Evolutionary conservation across 2,888 invertebrate genomes (phyloP).

Genomic region (Spicauda simplicius): DNA sequence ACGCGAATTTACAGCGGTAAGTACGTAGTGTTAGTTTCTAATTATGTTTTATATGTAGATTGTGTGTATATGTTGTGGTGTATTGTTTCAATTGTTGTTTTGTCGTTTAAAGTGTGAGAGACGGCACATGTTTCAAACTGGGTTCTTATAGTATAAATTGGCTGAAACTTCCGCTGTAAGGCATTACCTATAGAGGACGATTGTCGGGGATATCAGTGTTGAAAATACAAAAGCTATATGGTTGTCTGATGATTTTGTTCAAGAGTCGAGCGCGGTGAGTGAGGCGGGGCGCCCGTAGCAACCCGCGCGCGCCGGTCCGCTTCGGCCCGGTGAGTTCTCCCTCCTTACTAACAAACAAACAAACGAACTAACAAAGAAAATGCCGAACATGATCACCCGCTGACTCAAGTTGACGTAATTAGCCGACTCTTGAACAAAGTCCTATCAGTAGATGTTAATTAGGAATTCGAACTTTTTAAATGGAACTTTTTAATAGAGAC

Average conservation of each 20-base stretch:
- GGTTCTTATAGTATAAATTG: no score
- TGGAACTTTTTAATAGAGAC: no score
- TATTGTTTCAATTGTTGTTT: no score
- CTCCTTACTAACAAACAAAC: constrained; percentile 46
- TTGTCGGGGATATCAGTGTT: constrained; percentile 15
- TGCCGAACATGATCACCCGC: constrained; percentile 16
- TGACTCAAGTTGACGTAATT: constrained; percentile 52
- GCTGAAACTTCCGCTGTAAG: no score
- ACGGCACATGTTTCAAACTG: no score
- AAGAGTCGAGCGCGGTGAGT: constrained; percentile 77
- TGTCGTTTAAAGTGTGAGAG: no score
- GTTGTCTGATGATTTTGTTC: constrained; percentile 74
- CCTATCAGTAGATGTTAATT: constrained; percentile 39
- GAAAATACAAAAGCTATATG: constrained; percentile 40
- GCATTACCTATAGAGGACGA: no score
- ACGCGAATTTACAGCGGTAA: no score
- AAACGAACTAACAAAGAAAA: constrained; percentile 6
- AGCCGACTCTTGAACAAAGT: constrained; percentile 67
- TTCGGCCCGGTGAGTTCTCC: constrained; percentile 72
- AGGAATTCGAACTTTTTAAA: background rate
- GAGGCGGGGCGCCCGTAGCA: constrained; percentile 72
- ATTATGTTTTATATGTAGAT: no score
- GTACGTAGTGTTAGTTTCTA: no score
- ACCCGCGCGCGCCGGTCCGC: constrained; percentile 55
- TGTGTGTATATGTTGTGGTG: no score